phyloP scores from a whole-genome alignment of 2,888 invertebrate genomes.

The Drosophila birchii region DNA sequence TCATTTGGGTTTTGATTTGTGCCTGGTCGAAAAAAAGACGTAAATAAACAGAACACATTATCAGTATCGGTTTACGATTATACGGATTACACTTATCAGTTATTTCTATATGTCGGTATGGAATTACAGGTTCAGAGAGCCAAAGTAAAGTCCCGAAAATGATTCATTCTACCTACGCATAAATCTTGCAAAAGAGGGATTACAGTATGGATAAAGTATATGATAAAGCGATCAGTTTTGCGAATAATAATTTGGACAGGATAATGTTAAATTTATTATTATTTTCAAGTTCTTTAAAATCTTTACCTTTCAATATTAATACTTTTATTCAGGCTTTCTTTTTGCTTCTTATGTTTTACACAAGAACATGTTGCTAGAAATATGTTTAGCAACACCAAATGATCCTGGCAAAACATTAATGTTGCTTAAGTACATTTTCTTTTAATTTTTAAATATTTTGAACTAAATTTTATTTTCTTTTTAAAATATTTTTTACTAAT shows the following conservation, averaged over 20 bases:
- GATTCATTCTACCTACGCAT: slow-evolving; percentile 51
- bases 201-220: background rate
- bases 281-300: background rate
- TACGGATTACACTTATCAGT: slow-evolving; percentile 35
- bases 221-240: background rate
- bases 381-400: background rate
- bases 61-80: slow-evolving; percentile 32
- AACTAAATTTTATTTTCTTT: no score
- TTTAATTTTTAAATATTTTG: no score
- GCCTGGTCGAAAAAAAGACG: slow-evolving; percentile 54
- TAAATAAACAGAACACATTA: slow-evolving; percentile 15
- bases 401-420: background rate
- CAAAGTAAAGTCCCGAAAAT: slow-evolving; percentile 38
- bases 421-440: background rate
- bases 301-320: background rate
- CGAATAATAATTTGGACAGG: background rate
- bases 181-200: background rate
- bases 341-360: background rate
- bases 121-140: slow-evolving; percentile 26
- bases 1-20: slow-evolving; percentile 81
- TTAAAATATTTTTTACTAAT: no score
- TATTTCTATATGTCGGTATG: slow-evolving; percentile 20
- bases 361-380: background rate
- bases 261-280: background rate
- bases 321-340: background rate